Percentiles rank a stretch among this genome's conserved stretches.
phyloP scores from a whole-genome alignment of 2,888 invertebrate species.

The Lucinisca nassula region DNA sequence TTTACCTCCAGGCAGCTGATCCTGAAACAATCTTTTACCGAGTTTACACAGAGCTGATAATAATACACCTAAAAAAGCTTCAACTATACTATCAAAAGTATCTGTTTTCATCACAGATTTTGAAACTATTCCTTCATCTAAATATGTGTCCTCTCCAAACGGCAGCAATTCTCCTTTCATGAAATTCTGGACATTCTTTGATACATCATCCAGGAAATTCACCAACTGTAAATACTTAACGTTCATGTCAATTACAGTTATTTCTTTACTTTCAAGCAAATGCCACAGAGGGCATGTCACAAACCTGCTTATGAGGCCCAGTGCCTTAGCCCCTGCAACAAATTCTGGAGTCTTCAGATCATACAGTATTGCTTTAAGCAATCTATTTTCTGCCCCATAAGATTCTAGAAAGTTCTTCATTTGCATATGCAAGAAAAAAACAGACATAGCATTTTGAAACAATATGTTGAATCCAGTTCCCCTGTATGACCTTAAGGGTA shows the following conservation, averaged over 20 bases:
- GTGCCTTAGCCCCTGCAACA: constrained; percentile 68
- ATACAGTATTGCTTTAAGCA: constrained; percentile 54
- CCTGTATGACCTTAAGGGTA: constrained; percentile 28
- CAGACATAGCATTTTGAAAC: constrained; percentile 32
- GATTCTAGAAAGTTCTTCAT: constrained; percentile 51
- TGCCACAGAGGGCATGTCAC: constrained; percentile 54
- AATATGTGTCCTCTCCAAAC: too few relatives aligned
- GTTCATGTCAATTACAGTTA: constrained; percentile 50
- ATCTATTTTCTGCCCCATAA: constrained; percentile 47
- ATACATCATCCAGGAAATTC: constrained; percentile 28
- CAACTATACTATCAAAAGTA: too few relatives aligned
- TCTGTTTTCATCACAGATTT: too few relatives aligned
- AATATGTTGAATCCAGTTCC: constrained; percentile 43
- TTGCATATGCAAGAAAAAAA: constrained; percentile 56
- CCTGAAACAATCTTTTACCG: too few relatives aligned
- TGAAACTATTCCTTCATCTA: too few relatives aligned
- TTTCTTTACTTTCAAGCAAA: constrained; percentile 43
- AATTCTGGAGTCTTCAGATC: constrained; percentile 63
- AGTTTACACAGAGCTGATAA: too few relatives aligned
- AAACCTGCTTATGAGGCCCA: constrained; percentile 64
- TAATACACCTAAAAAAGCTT: too few relatives aligned
- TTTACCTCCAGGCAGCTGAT: too few relatives aligned
- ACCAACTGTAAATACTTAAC: constrained; percentile 32
- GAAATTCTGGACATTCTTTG: constrained; percentile 21
- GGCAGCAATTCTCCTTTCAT: constrained; percentile 32